Evolutionary conservation across 2,888 invertebrate genomes (phyloP).

Genomic region (Platyscelio sp.): DNA sequence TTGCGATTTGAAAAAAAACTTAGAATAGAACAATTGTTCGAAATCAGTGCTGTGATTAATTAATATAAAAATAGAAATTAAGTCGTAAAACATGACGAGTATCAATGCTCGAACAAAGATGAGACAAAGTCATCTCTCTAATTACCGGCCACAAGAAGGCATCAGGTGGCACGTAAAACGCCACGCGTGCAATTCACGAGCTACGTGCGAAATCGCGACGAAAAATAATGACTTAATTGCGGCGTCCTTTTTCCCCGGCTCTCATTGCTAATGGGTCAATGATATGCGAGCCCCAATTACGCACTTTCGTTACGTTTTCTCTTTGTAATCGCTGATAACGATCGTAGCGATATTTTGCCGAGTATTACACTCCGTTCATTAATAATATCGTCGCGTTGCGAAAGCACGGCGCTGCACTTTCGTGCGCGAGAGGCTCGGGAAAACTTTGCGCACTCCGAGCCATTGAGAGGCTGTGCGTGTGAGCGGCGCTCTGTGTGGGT

Average conservation of each 20-base stretch:
- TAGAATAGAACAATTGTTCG: too few relatives aligned
- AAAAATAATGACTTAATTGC: conserved; percentile 28
- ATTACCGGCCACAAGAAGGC: too few relatives aligned
- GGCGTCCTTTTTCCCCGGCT: conserved; percentile 24
- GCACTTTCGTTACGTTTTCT: conserved; percentile 51
- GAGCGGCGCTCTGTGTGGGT: too few relatives aligned
- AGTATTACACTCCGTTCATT: conserved; percentile 16
- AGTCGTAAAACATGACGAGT: too few relatives aligned
- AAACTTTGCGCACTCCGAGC: too few relatives aligned
- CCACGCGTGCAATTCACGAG: conserved; percentile 8
- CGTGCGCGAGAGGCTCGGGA: not conserved
- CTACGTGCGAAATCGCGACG: not conserved
- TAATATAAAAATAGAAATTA: too few relatives aligned
- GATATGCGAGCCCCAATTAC: conserved; percentile 47
- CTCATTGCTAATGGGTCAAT: conserved; percentile 53
- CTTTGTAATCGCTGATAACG: conserved; percentile 44
- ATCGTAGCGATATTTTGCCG: conserved; percentile 11
- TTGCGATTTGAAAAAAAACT: too few relatives aligned
- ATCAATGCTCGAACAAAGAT: too few relatives aligned
- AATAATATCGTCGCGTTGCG: conserved; percentile 34
- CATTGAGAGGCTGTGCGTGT: too few relatives aligned
- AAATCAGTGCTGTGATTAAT: too few relatives aligned
- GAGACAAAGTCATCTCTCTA: too few relatives aligned
- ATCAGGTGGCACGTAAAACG: too few relatives aligned
- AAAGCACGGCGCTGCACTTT: conserved; percentile 13